Evolutionary conservation across 2,888 invertebrate genomes (phyloP).

Genomic region (Arctia plantaginis): DNA sequence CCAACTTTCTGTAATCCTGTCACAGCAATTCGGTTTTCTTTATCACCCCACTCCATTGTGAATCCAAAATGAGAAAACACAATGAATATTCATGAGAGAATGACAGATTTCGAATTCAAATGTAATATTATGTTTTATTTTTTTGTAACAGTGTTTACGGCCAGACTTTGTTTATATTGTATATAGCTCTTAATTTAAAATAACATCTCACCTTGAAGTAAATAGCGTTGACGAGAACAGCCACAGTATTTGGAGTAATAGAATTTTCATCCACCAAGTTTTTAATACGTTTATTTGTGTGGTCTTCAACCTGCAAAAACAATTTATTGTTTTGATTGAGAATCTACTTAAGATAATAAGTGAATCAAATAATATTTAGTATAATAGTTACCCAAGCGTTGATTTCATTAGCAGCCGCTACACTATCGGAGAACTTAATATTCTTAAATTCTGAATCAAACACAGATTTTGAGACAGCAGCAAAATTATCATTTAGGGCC

Average conservation of each 20-base stretch:
- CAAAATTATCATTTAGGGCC: constrained; percentile 84
- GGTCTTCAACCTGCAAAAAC: constrained; percentile 70
- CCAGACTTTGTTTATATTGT: neutral
- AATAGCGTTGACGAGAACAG: constrained; percentile 93
- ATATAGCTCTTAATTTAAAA: neutral
- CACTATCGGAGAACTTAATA: constrained; percentile 86
- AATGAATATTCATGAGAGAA: neutral
- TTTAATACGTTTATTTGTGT: constrained; percentile 77
- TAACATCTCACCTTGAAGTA: constrained; percentile 89
- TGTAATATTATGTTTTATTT: neutral
- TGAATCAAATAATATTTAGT: neutral
- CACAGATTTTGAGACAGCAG: constrained; percentile 80
- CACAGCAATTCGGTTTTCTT: too few species aligned
- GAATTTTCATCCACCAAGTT: constrained; percentile 86
- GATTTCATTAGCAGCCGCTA: constrained; percentile 85
- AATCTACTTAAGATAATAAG: neutral
- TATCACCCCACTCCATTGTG: too few species aligned
- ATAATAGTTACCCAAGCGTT: constrained; percentile 89
- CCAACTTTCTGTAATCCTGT: too few species aligned
- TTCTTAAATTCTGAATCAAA: constrained; percentile 88
- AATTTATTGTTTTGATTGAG: neutral
- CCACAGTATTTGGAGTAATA: constrained; percentile 83
- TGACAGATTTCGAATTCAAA: neutral
- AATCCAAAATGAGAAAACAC: neutral
- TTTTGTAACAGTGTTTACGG: neutral